These are phyloP conservation scores for Stichopus horrens DNA, from an alignment of 53 echinoderm and acorn worm species.

Conservation along the genomic window DNA sequence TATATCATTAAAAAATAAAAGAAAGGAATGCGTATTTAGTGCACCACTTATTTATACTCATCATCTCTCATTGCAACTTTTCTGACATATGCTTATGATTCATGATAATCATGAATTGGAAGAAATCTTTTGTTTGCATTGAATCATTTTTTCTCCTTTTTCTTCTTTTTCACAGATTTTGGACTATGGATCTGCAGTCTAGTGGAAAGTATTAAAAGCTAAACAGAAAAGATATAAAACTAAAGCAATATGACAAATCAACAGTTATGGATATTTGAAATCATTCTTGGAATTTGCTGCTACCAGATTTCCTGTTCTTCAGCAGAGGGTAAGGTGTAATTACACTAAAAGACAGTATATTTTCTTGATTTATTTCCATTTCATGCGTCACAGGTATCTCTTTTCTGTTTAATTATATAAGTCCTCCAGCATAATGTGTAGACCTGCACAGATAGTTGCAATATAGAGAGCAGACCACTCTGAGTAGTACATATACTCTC, in stretches of 20 bases:
- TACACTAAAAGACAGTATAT: neutral
- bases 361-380: neutral
- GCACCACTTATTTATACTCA: no score
- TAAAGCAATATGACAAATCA: neutral
- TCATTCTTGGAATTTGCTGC: neutral
- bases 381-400: neutral
- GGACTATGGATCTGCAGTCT: constrained; percentile 14
- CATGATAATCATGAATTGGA: no score
- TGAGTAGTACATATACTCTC: no score
- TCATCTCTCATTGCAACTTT: no score
- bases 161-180: constrained; percentile 10
- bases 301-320: neutral
- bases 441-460: no score
- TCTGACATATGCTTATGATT: no score
- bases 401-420: neutral
- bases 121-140: neutral
- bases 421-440: no score
- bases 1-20: no score
- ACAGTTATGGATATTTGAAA: neutral
- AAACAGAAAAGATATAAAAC: neutral
- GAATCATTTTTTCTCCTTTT: neutral
- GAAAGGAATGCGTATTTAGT: no score
- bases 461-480: no score
- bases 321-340: constrained; percentile 19
- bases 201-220: constrained; percentile 6